A percentile compares a stretch with the other conserved stretches of the same genome.
phyloP scores from a whole-genome alignment of 2,113 vertebrate genomes.

The Periophthalmodon schlosseri region DNA sequence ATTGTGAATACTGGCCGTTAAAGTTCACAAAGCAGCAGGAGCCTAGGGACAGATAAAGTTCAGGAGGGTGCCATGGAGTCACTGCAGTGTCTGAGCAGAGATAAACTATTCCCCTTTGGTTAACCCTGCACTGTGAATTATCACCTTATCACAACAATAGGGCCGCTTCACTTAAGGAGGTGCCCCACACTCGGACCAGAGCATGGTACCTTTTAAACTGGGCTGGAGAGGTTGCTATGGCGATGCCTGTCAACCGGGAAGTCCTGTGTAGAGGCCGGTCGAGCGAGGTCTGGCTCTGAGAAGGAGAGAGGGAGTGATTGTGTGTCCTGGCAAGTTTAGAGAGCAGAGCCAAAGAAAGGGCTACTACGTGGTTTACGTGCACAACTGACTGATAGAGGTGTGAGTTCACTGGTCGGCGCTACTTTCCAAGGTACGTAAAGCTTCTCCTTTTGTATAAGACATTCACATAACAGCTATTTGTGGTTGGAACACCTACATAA shows the following conservation, averaged over 20 bases:
- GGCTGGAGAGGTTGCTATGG: constrained; percentile 66
- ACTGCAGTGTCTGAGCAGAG: constrained; percentile 50
- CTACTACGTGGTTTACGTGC: constrained; percentile 33
- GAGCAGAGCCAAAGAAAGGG: constrained; percentile 30
- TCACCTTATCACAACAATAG: constrained; percentile 77
- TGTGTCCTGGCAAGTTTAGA: constrained; percentile 50
- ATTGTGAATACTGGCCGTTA: constrained; percentile 35
- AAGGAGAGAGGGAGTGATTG: constrained; percentile 39
- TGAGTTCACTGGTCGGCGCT: constrained; percentile 40
- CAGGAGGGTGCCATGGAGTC: constrained; percentile 35
- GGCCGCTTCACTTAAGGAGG: constrained; percentile 56
- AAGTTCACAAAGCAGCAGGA: constrained; percentile 40
- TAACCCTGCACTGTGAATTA: constrained; percentile 75
- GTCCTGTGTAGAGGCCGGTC: constrained; percentile 62
- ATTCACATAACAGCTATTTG: constrained; percentile 4
- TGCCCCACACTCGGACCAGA: constrained; percentile 58
- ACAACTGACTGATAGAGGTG: constrained; percentile 29
- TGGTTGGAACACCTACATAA: not conserved
- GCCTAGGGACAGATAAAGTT: constrained; percentile 35
- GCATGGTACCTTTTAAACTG: constrained; percentile 63
- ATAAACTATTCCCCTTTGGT: constrained; percentile 67
- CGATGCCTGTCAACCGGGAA: constrained; percentile 74
- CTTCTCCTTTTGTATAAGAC: constrained; percentile 16
- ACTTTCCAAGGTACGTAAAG: constrained; percentile 61
- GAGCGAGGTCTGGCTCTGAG: constrained; percentile 48